These are phyloP conservation scores for Vanessa atalanta DNA, from an alignment of 1,140 invertebrate genomes.

Conservation along the genomic window DNA sequence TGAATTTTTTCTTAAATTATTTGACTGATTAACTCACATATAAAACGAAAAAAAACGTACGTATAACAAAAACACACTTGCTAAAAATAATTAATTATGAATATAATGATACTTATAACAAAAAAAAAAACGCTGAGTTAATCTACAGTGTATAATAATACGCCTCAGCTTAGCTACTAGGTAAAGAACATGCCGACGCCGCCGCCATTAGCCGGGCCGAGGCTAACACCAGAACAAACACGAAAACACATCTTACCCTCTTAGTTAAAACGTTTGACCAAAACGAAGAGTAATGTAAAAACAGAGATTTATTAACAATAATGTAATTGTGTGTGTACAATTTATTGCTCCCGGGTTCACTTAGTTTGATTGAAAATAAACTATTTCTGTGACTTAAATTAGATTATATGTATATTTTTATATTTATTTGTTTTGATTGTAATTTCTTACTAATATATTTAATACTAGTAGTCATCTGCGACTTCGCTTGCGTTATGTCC, in stretches of 20 bases:
- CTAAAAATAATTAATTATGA: too few relatives aligned
- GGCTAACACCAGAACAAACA: constrained; percentile 73
- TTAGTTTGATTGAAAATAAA: too few relatives aligned
- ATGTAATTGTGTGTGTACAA: neutral
- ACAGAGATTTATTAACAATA: constrained; percentile 4
- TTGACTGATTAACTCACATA: too few relatives aligned
- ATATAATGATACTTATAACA: neutral
- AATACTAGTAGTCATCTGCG: too few relatives aligned
- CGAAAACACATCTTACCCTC: constrained; percentile 53
- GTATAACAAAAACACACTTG: too few relatives aligned
- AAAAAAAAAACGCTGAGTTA: neutral
- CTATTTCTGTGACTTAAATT: too few relatives aligned
- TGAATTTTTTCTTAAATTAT: too few relatives aligned
- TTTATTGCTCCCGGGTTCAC: neutral
- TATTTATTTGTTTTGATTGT: too few relatives aligned
- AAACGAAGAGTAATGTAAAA: constrained; percentile 30
- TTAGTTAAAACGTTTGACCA: constrained; percentile 57
- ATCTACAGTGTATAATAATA: constrained; percentile 19
- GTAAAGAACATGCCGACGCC: constrained; percentile 49
- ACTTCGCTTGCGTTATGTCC: too few relatives aligned
- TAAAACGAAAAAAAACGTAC: too few relatives aligned
- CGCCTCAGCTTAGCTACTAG: constrained; percentile 24
- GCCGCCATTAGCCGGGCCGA: constrained; percentile 58
- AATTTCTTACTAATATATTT: too few relatives aligned
- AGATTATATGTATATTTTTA: too few relatives aligned